Conservation (phyloP, 2,888 invertebrate genomes). For the Drymonia ruficornis region DNA sequence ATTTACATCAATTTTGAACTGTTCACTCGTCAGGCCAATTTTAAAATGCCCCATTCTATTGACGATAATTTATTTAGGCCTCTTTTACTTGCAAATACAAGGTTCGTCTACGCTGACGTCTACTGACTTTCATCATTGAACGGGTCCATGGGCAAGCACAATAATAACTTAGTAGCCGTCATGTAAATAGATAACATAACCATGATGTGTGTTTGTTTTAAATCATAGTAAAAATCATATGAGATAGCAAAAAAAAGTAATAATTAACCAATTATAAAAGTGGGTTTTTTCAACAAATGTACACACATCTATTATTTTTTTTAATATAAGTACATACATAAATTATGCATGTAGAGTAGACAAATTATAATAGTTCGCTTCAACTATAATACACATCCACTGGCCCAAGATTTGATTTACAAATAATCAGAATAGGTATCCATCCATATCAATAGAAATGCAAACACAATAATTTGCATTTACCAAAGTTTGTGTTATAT, state of each 20-base stretch:
- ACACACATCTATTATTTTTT: neutral
- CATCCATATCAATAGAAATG: neutral
- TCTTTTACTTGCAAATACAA: conserved; percentile 5
- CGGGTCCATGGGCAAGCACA: neutral
- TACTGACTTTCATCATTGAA: neutral
- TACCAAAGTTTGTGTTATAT: neutral
- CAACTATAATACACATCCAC: neutral
- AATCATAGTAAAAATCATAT: neutral
- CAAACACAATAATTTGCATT: neutral
- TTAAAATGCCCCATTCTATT: conserved; percentile 14
- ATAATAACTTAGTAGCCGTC: neutral
- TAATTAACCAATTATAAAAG: neutral
- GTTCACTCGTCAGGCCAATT: conserved; percentile 14
- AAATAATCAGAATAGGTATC: neutral
- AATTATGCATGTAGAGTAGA: neutral
- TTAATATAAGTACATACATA: neutral
- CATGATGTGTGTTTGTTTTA: neutral
- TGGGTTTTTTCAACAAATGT: neutral
- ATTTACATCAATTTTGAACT: conserved; percentile 26
- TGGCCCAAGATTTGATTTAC: neutral
- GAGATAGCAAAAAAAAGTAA: neutral
- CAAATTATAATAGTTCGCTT: neutral
- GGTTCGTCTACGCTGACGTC: neutral
- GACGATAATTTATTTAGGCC: conserved; percentile 23
- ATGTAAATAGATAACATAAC: neutral